Conservation (phyloP, 2,113 vertebrate species). For the Egretta garzetta region DNA sequence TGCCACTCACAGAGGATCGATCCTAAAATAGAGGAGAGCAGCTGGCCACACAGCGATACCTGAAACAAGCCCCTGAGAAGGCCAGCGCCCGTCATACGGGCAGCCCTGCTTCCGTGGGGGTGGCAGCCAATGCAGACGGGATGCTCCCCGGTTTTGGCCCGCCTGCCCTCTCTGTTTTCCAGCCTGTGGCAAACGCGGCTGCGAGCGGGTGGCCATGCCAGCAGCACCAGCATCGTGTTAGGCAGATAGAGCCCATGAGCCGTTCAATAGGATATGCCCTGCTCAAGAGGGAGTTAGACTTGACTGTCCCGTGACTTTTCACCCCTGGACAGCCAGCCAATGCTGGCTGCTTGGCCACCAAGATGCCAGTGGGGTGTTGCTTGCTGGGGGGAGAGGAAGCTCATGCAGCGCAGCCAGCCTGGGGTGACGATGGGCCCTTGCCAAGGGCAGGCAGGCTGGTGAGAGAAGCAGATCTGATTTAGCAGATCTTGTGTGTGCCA, state of each 20-base stretch:
- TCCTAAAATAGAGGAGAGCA: neutral
- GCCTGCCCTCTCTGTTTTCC: neutral
- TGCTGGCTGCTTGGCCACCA: neutral
- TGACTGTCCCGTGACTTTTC: neutral
- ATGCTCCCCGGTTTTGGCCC: neutral
- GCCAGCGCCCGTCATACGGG: fast-evolving
- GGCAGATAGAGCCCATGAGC: neutral
- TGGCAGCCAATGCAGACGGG: neutral
- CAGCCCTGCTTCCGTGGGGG: fast-evolving
- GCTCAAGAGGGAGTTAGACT: neutral
- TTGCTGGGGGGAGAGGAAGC: neutral
- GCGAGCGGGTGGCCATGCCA: neutral
- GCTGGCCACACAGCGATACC: fast-evolving
- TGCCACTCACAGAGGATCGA: neutral
- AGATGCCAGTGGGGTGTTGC: neutral
- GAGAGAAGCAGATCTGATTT: neutral
- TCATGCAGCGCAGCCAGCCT: neutral
- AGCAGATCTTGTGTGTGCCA: neutral
- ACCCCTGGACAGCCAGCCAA: neutral
- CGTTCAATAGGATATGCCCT: neutral
- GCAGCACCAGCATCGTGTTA: neutral
- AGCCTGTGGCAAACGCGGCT: neutral
- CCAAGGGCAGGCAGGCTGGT: neutral
- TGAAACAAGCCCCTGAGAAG: neutral
- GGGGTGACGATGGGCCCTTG: neutral